Conservation (phyloP, 2,888 invertebrate genomes). For the Pristionchus exspectatus region DNA sequence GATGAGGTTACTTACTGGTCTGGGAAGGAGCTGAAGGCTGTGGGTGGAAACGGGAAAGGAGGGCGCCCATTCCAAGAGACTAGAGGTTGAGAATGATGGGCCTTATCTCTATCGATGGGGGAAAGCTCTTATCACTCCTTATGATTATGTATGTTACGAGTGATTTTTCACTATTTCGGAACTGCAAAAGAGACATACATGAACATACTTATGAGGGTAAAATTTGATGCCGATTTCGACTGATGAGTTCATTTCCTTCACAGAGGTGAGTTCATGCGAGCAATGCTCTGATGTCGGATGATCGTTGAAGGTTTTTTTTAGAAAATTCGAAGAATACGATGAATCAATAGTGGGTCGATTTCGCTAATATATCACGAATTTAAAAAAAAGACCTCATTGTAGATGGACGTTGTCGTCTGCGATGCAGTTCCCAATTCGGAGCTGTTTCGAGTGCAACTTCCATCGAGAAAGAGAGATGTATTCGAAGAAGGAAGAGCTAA, state of each 20-base stretch:
- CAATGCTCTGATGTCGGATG: too few relatives aligned
- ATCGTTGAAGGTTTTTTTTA: too few relatives aligned
- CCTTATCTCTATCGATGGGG: too few relatives aligned
- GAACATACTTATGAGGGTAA: background rate
- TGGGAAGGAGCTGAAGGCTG: background rate
- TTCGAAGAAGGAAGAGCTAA: slow-evolving; percentile 50
- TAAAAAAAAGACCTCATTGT: background rate
- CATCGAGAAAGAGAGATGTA: slow-evolving; percentile 48
- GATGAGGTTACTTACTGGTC: background rate
- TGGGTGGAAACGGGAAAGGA: background rate
- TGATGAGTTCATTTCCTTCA: background rate
- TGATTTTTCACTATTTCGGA: background rate
- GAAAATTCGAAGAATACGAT: too few relatives aligned
- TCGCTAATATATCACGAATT: too few relatives aligned
- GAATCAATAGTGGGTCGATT: too few relatives aligned
- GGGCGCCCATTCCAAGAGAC: background rate
- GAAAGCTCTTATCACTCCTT: background rate
- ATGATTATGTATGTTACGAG: background rate
- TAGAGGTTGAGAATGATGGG: background rate
- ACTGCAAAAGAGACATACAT: background rate
- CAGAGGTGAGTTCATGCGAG: background rate
- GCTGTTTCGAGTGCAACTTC: slow-evolving; percentile 50
- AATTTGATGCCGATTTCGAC: background rate
- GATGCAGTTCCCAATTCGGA: slow-evolving; percentile 23
- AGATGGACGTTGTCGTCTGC: slow-evolving; percentile 55